Evolutionary conservation across 2,888 invertebrate species (phyloP).

Genomic region (Rhogogaster chlorosoma): DNA sequence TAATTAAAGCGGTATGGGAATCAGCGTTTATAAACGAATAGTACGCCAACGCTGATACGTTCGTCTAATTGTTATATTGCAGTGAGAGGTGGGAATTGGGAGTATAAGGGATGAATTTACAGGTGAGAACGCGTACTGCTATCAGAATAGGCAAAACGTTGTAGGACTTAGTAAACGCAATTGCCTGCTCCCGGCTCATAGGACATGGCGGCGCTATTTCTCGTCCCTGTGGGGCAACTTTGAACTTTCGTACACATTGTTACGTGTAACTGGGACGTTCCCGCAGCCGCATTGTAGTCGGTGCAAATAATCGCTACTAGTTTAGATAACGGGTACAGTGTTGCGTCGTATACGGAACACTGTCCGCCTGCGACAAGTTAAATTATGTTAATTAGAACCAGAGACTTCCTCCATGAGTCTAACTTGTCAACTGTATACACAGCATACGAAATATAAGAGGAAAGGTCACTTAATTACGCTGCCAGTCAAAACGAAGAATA

Average conservation of each 20-base stretch:
- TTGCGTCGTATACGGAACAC: slow-evolving; percentile 10
- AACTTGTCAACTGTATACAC: background rate
- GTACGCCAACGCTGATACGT: background rate
- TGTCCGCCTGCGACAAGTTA: slow-evolving; percentile 38
- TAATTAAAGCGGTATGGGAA: background rate
- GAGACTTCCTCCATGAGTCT: slow-evolving; percentile 26
- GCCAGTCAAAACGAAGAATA: background rate
- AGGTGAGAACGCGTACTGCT: slow-evolving; percentile 8
- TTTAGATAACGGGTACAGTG: slow-evolving; percentile 40
- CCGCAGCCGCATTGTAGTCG: slow-evolving; percentile 44
- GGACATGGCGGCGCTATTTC: slow-evolving; percentile 48
- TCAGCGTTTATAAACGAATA: background rate
- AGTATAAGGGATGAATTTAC: slow-evolving; percentile 31
- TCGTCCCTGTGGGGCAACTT: slow-evolving; percentile 44
- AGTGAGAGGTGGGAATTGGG: background rate
- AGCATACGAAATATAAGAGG: background rate
- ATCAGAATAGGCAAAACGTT: slow-evolving; percentile 41
- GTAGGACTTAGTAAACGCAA: slow-evolving; percentile 45
- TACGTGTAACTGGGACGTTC: slow-evolving; percentile 24
- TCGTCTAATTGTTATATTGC: slow-evolving; percentile 29
- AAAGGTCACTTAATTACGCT: background rate
- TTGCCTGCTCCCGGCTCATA: slow-evolving; percentile 39
- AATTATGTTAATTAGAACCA: slow-evolving; percentile 43
- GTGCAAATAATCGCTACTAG: slow-evolving; percentile 48
- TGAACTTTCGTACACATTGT: slow-evolving; percentile 43